Conservation (phyloP, 2,888 invertebrate species). For the Drosophila diplacantha region DNA sequence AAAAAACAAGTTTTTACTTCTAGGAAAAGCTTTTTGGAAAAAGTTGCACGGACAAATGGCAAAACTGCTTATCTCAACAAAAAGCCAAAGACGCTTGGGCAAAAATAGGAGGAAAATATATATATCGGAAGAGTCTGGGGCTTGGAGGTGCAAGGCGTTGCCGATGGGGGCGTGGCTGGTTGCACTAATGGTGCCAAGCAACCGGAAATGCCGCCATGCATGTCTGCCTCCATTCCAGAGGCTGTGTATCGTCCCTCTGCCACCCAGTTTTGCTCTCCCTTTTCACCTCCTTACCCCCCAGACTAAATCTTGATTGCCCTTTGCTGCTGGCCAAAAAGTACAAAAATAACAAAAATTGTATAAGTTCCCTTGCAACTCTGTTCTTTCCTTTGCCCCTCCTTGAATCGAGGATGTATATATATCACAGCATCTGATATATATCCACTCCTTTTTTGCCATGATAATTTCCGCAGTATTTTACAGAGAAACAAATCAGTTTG, state of each 20-base stretch:
- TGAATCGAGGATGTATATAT: slow-evolving; percentile 6
- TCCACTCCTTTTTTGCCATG: slow-evolving; percentile 50
- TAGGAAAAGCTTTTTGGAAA: slow-evolving; percentile 58
- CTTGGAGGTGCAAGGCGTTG: slow-evolving; percentile 2
- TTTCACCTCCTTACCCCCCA: background rate
- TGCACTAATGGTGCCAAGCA: slow-evolving; percentile 73
- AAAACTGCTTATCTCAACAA: slow-evolving; percentile 70
- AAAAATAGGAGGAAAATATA: slow-evolving; percentile 11
- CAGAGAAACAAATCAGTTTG: slow-evolving; percentile 60
- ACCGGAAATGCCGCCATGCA: slow-evolving; percentile 73
- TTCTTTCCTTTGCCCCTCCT: background rate
- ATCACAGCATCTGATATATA: slow-evolving; percentile 18
- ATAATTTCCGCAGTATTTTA: slow-evolving; percentile 66
- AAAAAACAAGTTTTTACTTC: slow-evolving; percentile 72
- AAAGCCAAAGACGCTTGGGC: slow-evolving; percentile 53
- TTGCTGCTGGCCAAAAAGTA: slow-evolving; percentile 56
- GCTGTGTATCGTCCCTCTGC: slow-evolving; percentile 57
- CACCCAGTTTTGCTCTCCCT: background rate
- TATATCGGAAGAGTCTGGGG: background rate
- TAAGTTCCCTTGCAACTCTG: slow-evolving; percentile 31
- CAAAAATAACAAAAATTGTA: slow-evolving; percentile 37
- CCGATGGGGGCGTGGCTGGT: slow-evolving; percentile 57
- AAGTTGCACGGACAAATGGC: slow-evolving; percentile 43
- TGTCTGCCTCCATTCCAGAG: slow-evolving; percentile 68
- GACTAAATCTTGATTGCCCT: slow-evolving; percentile 66